A percentile compares a stretch with the other conserved stretches of the same genome.
Evolutionary conservation across 2,113 vertebrate species (phyloP).

Genomic region (Apus apus): DNA sequence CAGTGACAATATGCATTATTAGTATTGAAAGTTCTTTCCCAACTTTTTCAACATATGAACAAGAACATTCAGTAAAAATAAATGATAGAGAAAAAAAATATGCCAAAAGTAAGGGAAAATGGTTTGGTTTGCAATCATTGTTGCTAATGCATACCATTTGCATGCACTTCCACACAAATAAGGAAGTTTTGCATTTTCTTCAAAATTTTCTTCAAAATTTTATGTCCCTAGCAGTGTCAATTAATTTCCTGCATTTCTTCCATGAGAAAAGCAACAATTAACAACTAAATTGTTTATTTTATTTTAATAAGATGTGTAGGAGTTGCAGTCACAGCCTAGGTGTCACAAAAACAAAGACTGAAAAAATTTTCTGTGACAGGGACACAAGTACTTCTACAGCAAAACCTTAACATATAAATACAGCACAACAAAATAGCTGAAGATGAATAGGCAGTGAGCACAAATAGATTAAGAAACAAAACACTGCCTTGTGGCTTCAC

Average conservation of each 20-base stretch:
- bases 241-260: not conserved
- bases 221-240: not conserved
- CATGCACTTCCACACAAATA: not conserved
- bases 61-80: not conserved
- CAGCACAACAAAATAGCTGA: not conserved
- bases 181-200: not conserved
- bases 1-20: not conserved
- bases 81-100: not conserved
- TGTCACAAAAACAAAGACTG: not conserved
- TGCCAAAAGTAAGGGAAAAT: not conserved
- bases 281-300: not conserved
- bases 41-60: not conserved
- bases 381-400: not conserved
- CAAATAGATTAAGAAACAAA: not conserved
- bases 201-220: not conserved
- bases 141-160: not conserved
- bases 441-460: not conserved
- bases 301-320: not conserved
- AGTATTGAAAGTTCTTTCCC: not conserved
- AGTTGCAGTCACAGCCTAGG: not conserved
- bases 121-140: not conserved
- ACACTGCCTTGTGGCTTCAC: not conserved
- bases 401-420: not conserved
- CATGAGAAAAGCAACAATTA: not conserved
- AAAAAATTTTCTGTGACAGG: not conserved